Conservation (phyloP, 2,797 vertebrate genomes). For the Pelobates cultripes region DNA sequence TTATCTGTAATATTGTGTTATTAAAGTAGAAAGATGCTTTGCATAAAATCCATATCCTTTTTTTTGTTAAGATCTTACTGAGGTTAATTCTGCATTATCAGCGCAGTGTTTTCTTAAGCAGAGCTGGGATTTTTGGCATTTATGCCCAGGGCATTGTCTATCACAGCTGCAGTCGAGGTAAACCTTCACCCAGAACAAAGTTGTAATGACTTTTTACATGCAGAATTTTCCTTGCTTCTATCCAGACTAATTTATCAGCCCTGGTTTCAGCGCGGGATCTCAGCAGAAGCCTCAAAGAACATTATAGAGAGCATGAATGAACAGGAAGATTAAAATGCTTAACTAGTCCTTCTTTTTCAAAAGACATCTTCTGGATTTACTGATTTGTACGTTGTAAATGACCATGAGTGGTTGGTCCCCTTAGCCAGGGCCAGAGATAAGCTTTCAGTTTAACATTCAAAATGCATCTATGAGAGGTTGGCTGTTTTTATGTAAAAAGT, state of each 20-base stretch:
- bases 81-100: constrained; percentile 86
- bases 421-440: constrained; percentile 26
- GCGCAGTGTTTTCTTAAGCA: constrained; percentile 88
- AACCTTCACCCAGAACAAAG: constrained; percentile 98
- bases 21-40: constrained; percentile 63
- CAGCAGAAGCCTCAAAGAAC: constrained; percentile 76
- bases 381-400: constrained; percentile 60
- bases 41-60: constrained; percentile 69
- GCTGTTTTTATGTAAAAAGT: too few species aligned
- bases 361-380: constrained; percentile 72
- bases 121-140: constrained; percentile 95
- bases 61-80: constrained; percentile 81
- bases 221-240: constrained; percentile 83
- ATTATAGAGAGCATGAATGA: constrained; percentile 76
- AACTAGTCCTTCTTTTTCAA: constrained; percentile 76
- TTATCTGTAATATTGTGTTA: constrained; percentile 66
- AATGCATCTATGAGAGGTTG: too few species aligned
- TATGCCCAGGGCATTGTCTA: constrained; percentile 90
- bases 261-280: constrained; percentile 71
- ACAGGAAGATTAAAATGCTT: constrained; percentile 85
- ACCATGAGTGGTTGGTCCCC: constrained; percentile 63
- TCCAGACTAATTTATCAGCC: constrained; percentile 85
- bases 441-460: too few species aligned
- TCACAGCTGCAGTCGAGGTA: constrained; percentile 92
- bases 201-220: constrained; percentile 94